These are phyloP conservation scores for Andinoacara biseriatus DNA, from an alignment of 2,113 vertebrate species.

Conservation along the genomic window DNA sequence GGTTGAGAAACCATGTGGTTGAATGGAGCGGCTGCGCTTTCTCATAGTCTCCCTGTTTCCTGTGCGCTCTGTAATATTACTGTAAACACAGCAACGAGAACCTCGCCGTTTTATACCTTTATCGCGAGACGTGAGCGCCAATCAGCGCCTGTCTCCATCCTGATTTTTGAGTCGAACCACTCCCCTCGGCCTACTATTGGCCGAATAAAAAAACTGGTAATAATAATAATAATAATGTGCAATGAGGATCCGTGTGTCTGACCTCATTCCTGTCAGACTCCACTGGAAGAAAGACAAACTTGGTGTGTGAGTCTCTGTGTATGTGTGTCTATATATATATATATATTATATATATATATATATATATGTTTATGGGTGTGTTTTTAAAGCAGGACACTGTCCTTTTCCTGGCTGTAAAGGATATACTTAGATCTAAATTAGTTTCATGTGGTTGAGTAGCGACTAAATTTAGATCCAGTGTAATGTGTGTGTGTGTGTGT, in stretches of 20 bases:
- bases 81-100: conserved; percentile 84
- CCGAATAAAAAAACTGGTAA: conserved; percentile 84
- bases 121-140: conserved; percentile 78
- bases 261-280: conserved; percentile 94
- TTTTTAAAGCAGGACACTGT: conserved; percentile 74
- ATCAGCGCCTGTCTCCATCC: conserved; percentile 91
- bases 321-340: conserved; percentile 16
- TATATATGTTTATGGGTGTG: conserved; percentile 22
- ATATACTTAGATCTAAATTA: conserved; percentile 63
- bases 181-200: conserved; percentile 84
- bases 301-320: conserved; percentile 42
- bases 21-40: conserved; percentile 80
- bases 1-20: conserved; percentile 81
- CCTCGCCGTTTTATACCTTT: conserved; percentile 87
- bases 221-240: conserved; percentile 95
- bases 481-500: conserved; percentile 17
- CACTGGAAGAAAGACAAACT: conserved; percentile 86
- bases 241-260: conserved; percentile 95
- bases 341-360: not conserved
- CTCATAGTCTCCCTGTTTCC: conserved; percentile 84
- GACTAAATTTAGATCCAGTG: conserved; percentile 56
- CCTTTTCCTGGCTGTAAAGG: conserved; percentile 38
- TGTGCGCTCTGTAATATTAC: conserved; percentile 84
- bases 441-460: conserved; percentile 57
- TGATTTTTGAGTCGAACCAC: conserved; percentile 80